A percentile compares a stretch with the other conserved stretches of the same genome.
Conservation (phyloP, 2,113 vertebrate genomes). For the Carlito syrichta region DNA sequence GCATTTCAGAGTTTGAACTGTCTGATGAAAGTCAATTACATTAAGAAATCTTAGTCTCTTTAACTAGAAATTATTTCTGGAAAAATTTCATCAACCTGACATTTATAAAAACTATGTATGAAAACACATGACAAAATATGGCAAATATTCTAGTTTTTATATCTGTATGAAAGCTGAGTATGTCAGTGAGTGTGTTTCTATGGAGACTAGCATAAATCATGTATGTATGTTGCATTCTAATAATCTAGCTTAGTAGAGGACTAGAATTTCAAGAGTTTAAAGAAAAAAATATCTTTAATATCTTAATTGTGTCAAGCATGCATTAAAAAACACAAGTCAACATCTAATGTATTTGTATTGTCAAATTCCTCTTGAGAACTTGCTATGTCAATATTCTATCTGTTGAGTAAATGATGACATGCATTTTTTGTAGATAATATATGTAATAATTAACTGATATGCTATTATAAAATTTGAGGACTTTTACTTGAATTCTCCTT, state of each 20-base stretch:
- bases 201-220: neutral
- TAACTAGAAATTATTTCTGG: neutral
- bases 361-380: neutral
- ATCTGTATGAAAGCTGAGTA: neutral
- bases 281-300: neutral
- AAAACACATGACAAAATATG: slow-evolving; percentile 10
- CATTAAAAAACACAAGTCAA: neutral
- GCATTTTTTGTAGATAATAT: neutral
- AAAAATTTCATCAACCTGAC: neutral
- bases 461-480: neutral
- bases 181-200: neutral
- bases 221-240: neutral
- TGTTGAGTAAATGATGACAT: neutral
- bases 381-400: neutral
- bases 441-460: neutral
- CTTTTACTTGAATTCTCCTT: neutral
- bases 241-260: neutral
- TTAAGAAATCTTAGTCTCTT: neutral
- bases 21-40: neutral
- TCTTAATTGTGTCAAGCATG: neutral
- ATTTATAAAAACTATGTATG: slow-evolving; percentile 1
- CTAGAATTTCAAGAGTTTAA: neutral
- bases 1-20: neutral
- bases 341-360: neutral
- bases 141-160: neutral